These are phyloP conservation scores for Atlantisia rogersi DNA, from an alignment of 2,113 vertebrate genomes.

Conservation along the genomic window DNA sequence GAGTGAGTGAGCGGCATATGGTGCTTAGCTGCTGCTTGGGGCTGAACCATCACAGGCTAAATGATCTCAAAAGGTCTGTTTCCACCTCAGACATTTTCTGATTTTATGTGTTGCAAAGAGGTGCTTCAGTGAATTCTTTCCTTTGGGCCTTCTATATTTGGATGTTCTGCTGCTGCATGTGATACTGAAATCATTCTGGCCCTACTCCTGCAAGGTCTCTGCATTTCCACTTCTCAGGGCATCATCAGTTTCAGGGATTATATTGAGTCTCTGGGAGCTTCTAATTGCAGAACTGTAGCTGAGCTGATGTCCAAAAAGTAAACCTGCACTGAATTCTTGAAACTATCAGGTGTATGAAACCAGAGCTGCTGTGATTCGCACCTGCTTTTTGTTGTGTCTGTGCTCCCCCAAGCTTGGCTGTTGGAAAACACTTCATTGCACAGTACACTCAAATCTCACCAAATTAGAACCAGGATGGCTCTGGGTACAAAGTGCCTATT, in stretches of 20 bases:
- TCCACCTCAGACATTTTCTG: neutral
- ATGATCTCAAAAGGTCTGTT: neutral
- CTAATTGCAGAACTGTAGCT: neutral
- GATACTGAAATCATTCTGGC: neutral
- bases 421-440: neutral
- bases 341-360: neutral
- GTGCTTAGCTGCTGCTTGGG: too few relatives aligned
- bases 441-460: neutral
- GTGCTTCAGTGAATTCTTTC: neutral
- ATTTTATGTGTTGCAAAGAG: neutral
- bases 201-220: neutral
- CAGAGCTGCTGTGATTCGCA: neutral
- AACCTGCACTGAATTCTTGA: neutral
- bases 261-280: neutral
- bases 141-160: neutral
- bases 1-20: too few relatives aligned
- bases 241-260: neutral
- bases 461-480: neutral
- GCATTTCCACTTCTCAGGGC: neutral
- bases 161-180: neutral
- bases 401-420: neutral
- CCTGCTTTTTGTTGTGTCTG: neutral
- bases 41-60: too few relatives aligned
- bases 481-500: neutral
- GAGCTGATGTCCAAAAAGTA: neutral